Conservation (phyloP, 2,113 vertebrate genomes). For the Sinocyclocheilus anophthalmus region DNA sequence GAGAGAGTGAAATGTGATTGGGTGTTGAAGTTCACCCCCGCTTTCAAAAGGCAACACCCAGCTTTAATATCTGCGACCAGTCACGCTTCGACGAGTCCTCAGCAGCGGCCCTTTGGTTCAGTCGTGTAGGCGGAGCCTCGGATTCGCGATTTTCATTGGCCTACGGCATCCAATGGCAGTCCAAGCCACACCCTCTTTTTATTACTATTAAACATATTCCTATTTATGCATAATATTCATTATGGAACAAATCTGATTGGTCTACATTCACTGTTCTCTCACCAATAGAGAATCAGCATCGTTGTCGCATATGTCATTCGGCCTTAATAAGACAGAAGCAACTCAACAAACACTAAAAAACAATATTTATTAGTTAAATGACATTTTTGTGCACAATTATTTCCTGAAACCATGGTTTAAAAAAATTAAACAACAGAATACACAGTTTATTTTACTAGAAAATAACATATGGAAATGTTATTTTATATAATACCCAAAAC, state of each 20-base stretch:
- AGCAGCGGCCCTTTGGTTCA: slow-evolving; percentile 32
- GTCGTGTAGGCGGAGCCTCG: slow-evolving; percentile 36
- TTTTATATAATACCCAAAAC: background rate
- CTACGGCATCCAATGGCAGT: slow-evolving; percentile 47
- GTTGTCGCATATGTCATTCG: background rate
- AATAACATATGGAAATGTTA: background rate
- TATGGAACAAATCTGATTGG: slow-evolving; percentile 25
- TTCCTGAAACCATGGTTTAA: background rate
- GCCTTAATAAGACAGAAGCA: background rate
- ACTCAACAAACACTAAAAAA: background rate
- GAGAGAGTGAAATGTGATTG: background rate
- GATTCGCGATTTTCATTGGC: background rate
- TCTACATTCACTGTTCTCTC: background rate
- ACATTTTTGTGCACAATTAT: background rate
- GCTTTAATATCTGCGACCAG: slow-evolving; percentile 4
- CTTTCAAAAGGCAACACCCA: background rate
- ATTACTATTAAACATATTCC: slow-evolving; percentile 19
- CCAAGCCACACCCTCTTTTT: slow-evolving; percentile 29
- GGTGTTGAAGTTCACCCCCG: background rate
- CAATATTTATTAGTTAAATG: slow-evolving; percentile 37
- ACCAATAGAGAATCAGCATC: slow-evolving; percentile 16
- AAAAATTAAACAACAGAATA: background rate
- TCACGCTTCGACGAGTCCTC: slow-evolving; percentile 12
- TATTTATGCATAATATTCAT: slow-evolving; percentile 29
- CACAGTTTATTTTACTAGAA: background rate